Percentiles rank a stretch among this genome's conserved stretches.
phyloP scores from a whole-genome alignment of 2,888 invertebrate genomes.

The Lycia hirtaria region DNA sequence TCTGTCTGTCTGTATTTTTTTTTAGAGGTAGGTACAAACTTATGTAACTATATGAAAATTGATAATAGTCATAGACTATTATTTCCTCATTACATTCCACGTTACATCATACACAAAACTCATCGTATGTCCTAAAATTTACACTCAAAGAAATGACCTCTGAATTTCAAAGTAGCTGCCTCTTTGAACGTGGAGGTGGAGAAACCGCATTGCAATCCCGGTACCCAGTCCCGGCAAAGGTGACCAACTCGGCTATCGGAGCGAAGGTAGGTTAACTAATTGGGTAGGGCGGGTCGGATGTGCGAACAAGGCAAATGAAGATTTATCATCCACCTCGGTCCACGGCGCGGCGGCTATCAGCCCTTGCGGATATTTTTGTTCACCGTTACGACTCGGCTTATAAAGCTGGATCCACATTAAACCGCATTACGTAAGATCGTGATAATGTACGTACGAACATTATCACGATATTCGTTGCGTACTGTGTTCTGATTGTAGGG shows the following conservation, averaged over 20 bases:
- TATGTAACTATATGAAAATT: too few species aligned
- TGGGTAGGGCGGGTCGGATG: constrained; percentile 78
- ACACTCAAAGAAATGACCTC: constrained; percentile 28
- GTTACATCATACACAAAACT: neutral
- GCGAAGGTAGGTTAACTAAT: constrained; percentile 70
- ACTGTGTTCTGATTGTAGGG: too few species aligned
- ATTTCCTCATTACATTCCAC: constrained; percentile 1
- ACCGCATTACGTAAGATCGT: too few species aligned
- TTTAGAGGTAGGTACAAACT: too few species aligned
- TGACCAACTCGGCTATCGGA: constrained; percentile 76
- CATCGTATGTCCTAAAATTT: constrained; percentile 17
- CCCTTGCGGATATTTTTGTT: constrained; percentile 45
- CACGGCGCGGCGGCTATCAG: constrained; percentile 54
- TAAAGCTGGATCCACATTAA: too few species aligned
- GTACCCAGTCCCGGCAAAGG: constrained; percentile 55
- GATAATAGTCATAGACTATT: too few species aligned
- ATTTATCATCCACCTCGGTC: constrained; percentile 76
- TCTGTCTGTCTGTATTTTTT: too few species aligned
- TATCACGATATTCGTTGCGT: too few species aligned
- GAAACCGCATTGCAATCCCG: constrained; percentile 49
- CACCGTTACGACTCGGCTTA: constrained; percentile 32
- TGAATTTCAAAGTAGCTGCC: constrained; percentile 33
- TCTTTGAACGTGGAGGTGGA: constrained; percentile 29
- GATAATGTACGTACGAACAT: too few species aligned
- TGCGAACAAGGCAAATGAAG: constrained; percentile 82